Evolutionary conservation across 2,113 vertebrate genomes (phyloP).

Genomic region (Ptilorrhoa leucosticta): DNA sequence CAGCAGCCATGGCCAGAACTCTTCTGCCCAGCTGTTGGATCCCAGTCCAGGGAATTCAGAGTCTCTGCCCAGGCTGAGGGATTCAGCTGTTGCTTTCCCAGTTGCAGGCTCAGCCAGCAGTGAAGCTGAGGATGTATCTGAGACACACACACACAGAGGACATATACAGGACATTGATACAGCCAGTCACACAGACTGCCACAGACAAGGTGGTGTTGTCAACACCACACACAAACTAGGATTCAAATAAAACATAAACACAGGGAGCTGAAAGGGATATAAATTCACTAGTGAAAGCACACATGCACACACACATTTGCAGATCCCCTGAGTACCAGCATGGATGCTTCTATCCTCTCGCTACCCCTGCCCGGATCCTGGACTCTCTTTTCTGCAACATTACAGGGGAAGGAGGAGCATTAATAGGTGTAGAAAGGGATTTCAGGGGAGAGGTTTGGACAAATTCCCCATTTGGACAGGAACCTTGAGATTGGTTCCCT

Average conservation of each 20-base stretch:
- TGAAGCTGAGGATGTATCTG: neutral
- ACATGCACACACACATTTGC: neutral
- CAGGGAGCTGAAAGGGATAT: neutral
- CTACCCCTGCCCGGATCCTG: neutral
- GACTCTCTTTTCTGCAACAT: neutral
- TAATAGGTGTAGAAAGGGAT: neutral
- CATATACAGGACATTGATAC: neutral
- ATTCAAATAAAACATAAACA: neutral
- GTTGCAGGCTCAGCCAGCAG: neutral
- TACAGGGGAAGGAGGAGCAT: neutral
- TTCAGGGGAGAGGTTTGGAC: neutral
- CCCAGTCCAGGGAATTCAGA: neutral
- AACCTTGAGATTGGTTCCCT: neutral
- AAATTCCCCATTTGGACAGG: neutral
- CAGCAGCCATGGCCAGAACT: neutral
- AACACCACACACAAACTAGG: neutral
- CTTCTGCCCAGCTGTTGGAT: neutral
- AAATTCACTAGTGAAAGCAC: neutral
- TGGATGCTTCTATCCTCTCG: neutral
- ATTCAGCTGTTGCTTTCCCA: neutral
- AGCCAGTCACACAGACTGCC: neutral
- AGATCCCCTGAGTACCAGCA: neutral
- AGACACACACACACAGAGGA: neutral
- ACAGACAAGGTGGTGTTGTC: neutral
- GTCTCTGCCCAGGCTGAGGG: neutral